Base-by-base conservation (phyloP, 2,888 invertebrate genomes). In the Sepiola atlantica region DNA sequence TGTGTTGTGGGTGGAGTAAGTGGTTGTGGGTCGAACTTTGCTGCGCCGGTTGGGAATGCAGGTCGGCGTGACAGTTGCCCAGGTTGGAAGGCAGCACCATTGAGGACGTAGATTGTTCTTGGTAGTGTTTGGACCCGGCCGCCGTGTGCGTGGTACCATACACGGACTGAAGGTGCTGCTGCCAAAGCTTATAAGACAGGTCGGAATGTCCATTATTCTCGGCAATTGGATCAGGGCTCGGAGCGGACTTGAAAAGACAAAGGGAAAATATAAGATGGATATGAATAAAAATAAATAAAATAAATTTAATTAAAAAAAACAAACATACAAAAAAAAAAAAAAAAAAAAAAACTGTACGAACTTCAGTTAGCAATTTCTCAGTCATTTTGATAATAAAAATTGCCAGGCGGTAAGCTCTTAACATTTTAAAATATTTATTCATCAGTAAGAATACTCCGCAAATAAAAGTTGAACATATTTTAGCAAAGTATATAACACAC, bases 241-340 rank as follows among this genome's bases (percentile, higher is more conserved):
- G 92, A 55, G 28, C 55, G n/a, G 92, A 92, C 92, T 92, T 45
- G 16, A 92, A 92, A 45, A 92, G n/a, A 92, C 6, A 92, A 92
- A n/a, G 2, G 6, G 4, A 55, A n/a, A 45, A 45, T 35, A 45
- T 6, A 91, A 91, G 24, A 21, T 91, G n/a, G 77, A 77, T 77
- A 24, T 77, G 8, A 77, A n/a, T 77, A 77, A n/a, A 14, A 45
- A 92, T 28, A 20, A 92, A 54, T 24, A 35, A 3, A 45, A 3
- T 35, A 92, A 92, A 6, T 3, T 91, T 91, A 35, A 91, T 35
- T 20, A 18, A 28, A 4, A 92, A 24, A n/a, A n/a, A n/a, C n/a
- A n/a, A n/a, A n/a, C n/a, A n/a, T n/a, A n/a, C n/a, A n/a, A n/a
- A n/a, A n/a, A 45, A 92, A 28, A 24, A 45, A 77, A 77, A 77